A percentile compares a stretch with the other conserved stretches of the same genome.
Evolutionary conservation across 1,140 invertebrate genomes (phyloP).

Genomic region (Drosophila eugracilis): DNA sequence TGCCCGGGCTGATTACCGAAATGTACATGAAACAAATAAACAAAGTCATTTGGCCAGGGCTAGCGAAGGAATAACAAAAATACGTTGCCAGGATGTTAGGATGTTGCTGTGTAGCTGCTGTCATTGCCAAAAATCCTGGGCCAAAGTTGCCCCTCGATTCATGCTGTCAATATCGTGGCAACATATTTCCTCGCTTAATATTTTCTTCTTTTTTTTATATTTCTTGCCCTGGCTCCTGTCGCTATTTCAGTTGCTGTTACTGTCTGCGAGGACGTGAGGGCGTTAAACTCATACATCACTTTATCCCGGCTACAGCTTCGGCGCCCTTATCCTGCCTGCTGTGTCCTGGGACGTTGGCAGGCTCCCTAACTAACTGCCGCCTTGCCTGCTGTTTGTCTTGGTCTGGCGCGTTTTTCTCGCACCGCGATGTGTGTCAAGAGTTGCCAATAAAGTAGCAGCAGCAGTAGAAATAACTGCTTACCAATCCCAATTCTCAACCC

Average conservation of each 20-base stretch:
- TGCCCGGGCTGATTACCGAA: constrained; percentile 75
- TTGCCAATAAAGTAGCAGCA: constrained; percentile 61
- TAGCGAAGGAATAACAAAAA: constrained; percentile 55
- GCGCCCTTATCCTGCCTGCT: constrained; percentile 34
- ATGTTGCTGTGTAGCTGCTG: constrained; percentile 40
- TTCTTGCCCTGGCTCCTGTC: constrained; percentile 49
- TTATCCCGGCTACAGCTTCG: constrained; percentile 40
- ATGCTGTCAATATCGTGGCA: constrained; percentile 66
- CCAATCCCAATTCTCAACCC: constrained; percentile 24
- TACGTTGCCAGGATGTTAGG: constrained; percentile 64
- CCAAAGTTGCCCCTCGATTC: constrained; percentile 39
- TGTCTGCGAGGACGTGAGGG: constrained; percentile 68
- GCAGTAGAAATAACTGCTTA: constrained; percentile 1
- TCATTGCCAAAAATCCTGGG: constrained; percentile 74
- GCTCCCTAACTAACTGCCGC: constrained; percentile 56
- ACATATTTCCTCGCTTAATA: constrained; percentile 74
- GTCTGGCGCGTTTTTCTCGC: constrained; percentile 48
- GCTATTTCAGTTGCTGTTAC: constrained; percentile 31
- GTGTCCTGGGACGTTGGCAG: constrained; percentile 24
- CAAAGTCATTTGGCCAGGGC: constrained; percentile 67
- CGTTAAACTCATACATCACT: constrained; percentile 84
- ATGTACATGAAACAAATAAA: constrained; percentile 74
- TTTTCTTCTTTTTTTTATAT: constrained; percentile 10
- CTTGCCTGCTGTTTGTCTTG: constrained; percentile 43
- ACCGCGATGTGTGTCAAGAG: constrained; percentile 78